Conservation (phyloP, 2,888 invertebrate species). For the Glyphotaelius pellucidus region DNA sequence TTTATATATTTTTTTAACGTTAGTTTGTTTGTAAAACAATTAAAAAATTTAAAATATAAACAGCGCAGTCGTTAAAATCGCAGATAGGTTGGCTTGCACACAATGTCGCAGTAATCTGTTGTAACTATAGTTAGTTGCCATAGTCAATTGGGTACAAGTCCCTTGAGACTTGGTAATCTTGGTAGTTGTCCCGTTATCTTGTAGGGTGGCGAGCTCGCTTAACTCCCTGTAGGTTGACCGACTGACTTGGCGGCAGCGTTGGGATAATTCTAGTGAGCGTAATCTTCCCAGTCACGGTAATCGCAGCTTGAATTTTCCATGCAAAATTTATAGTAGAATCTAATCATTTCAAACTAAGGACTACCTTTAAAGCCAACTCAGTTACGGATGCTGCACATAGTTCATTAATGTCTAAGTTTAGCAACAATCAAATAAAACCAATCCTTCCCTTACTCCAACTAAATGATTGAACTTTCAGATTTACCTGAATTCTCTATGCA, state of each 20-base stretch:
- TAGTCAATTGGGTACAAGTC: not conserved
- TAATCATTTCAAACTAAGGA: not conserved
- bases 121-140: not conserved
- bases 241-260: not conserved
- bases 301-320: not conserved
- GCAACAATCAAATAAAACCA: too few species aligned
- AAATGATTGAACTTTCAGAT: too few species aligned
- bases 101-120: not conserved
- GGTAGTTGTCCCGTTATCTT: not conserved
- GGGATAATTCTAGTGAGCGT: not conserved
- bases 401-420: too few species aligned
- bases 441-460: too few species aligned
- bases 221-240: not conserved
- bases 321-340: not conserved
- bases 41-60: too few species aligned
- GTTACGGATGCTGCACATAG: not conserved
- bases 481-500: too few species aligned
- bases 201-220: not conserved
- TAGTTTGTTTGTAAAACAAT: too few species aligned
- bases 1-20: not conserved
- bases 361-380: not conserved
- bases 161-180: not conserved
- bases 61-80: not conserved
- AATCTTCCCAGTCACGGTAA: not conserved
- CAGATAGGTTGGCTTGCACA: not conserved